phyloP scores from a whole-genome alignment of 2,888 invertebrate genomes.

The Dione vanillae region DNA sequence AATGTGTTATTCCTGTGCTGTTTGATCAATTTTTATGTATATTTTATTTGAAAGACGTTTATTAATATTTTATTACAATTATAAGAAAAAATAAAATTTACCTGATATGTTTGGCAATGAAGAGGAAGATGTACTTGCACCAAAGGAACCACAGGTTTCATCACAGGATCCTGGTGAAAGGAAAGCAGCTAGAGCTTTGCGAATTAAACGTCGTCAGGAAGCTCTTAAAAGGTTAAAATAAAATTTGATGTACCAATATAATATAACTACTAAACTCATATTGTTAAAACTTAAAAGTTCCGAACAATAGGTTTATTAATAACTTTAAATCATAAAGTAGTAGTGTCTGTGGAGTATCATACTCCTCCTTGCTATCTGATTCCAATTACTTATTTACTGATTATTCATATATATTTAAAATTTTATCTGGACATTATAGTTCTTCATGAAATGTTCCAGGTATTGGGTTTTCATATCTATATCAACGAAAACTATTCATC shows the following conservation, averaged over 20 bases:
- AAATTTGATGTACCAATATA: not conserved
- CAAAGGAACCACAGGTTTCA: constrained; percentile 84
- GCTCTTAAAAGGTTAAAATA: constrained; percentile 79
- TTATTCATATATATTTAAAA: too few relatives aligned
- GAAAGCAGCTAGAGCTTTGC: constrained; percentile 87
- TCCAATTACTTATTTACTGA: too few relatives aligned
- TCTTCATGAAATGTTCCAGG: too few relatives aligned
- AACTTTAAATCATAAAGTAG: too few relatives aligned
- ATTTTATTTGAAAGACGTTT: not conserved
- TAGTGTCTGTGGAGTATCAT: too few relatives aligned
- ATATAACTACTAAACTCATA: not conserved
- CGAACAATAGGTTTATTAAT: not conserved
- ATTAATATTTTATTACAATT: constrained; percentile 20
- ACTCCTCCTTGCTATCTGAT: too few relatives aligned
- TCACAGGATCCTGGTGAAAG: constrained; percentile 88
- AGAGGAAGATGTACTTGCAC: constrained; percentile 74
- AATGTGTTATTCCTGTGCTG: not conserved
- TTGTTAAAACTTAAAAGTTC: not conserved
- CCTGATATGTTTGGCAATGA: constrained; percentile 63
- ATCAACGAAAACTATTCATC: too few relatives aligned
- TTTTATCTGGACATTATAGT: too few relatives aligned
- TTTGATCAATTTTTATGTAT: constrained; percentile 19
- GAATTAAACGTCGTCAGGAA: constrained; percentile 87
- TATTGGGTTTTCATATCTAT: too few relatives aligned
- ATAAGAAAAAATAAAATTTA: constrained; percentile 51